phyloP scores from a whole-genome alignment of 1,140 invertebrate species.

The Eciton burchellii region DNA sequence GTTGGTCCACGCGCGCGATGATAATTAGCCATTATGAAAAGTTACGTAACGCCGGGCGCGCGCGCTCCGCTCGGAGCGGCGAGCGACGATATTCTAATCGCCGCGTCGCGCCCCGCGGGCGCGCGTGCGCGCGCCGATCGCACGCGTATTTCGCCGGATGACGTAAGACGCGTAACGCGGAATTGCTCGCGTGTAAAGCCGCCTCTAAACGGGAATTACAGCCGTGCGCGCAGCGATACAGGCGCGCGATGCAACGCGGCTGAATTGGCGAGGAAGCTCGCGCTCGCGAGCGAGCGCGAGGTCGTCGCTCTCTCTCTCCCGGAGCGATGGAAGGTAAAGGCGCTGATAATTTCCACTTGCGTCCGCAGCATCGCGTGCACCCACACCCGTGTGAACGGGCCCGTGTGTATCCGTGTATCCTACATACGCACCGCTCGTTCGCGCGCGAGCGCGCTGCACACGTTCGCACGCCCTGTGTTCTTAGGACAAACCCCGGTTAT shows the following conservation, averaged over 20 bases:
- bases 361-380: conserved; percentile 49
- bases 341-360: conserved; percentile 72
- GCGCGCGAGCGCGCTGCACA: conserved; percentile 31
- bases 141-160: neutral
- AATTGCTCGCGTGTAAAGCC: conserved; percentile 26
- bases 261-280: conserved; percentile 27
- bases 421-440: neutral
- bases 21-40: conserved; percentile 56
- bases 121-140: neutral
- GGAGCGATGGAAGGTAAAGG: conserved; percentile 63
- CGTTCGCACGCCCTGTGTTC: conserved; percentile 72
- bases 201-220: neutral
- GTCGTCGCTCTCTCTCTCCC: conserved; percentile 67
- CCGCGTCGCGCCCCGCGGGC: neutral
- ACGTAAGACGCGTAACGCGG: conserved; percentile 13
- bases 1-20: conserved; percentile 4
- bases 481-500: conserved; percentile 75
- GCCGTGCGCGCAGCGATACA: neutral
- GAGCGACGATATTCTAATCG: conserved; percentile 38
- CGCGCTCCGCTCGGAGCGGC: conserved; percentile 24
- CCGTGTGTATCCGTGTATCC: neutral
- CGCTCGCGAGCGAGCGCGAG: conserved; percentile 31
- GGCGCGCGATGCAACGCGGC: neutral
- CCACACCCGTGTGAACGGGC: conserved; percentile 45
- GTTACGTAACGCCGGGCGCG: conserved; percentile 25